Percentiles rank a stretch among this genome's conserved stretches.
phyloP scores from a whole-genome alignment of 2,888 invertebrate species.

The Megastigmus dorsalis region DNA sequence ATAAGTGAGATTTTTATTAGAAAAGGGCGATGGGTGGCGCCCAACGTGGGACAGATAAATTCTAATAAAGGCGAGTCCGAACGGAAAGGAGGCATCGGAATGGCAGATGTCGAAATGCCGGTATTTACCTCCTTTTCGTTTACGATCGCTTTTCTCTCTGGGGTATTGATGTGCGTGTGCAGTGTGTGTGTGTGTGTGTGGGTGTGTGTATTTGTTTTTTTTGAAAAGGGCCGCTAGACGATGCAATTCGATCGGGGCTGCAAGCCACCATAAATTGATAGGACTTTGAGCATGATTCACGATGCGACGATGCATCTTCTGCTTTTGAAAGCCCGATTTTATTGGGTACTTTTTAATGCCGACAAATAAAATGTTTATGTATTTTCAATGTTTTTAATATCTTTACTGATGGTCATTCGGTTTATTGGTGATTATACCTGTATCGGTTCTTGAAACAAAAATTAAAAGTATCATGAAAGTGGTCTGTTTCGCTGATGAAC shows the following conservation, averaged over 20 bases:
- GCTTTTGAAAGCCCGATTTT: too few species aligned
- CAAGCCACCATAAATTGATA: constrained; percentile 5
- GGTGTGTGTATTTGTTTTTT: too few species aligned
- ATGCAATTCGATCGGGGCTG: constrained; percentile 28
- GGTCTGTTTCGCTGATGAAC: too few species aligned
- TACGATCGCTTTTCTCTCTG: background rate
- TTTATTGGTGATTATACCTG: too few species aligned
- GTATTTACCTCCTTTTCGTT: constrained; percentile 8
- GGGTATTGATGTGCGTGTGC: constrained; percentile 1
- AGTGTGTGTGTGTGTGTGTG: too few species aligned
- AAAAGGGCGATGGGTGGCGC: background rate
- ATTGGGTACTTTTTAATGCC: too few species aligned
- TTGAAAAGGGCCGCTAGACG: background rate
- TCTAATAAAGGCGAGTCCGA: constrained; percentile 45
- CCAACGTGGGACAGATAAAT: constrained; percentile 41
- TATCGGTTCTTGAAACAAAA: too few species aligned
- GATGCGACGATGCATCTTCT: too few species aligned
- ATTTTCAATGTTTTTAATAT: too few species aligned
- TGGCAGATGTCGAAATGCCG: constrained; percentile 44
- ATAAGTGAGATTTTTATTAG: constrained; percentile 44
- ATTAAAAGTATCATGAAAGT: too few species aligned
- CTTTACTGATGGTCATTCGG: too few species aligned
- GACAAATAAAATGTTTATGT: too few species aligned
- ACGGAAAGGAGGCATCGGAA: constrained; percentile 6
- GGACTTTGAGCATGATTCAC: constrained; percentile 10